Percentiles rank a stretch among this genome's conserved stretches.
phyloP scores from a whole-genome alignment of 2,888 invertebrate species.

The Euphydryas editha region DNA sequence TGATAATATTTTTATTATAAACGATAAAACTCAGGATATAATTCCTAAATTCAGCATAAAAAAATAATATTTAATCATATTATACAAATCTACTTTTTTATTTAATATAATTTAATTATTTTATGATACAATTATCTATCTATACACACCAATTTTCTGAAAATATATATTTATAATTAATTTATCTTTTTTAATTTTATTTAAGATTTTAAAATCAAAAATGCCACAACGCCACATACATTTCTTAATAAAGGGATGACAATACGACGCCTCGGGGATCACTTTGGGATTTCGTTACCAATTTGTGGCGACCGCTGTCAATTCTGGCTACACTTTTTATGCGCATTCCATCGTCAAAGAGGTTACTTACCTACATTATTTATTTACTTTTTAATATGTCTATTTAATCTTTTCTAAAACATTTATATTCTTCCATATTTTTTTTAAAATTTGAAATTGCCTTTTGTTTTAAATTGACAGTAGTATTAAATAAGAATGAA shows the following conservation, averaged over 20 bases:
- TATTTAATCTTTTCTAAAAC: too few species aligned
- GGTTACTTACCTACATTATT: too few species aligned
- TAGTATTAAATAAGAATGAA: background rate
- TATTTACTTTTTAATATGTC: too few species aligned
- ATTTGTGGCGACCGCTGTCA: constrained; percentile 38
- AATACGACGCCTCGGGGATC: constrained; percentile 22
- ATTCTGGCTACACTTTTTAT: constrained; percentile 37
- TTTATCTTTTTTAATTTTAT: background rate
- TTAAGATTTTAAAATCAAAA: background rate
- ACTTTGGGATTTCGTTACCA: constrained; percentile 32
- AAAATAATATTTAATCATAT: too few species aligned
- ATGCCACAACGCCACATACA: constrained; percentile 1
- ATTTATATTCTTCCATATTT: too few species aligned
- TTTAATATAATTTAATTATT: too few species aligned
- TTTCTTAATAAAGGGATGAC: constrained; percentile 21
- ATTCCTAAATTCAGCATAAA: too few species aligned
- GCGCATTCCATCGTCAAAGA: constrained; percentile 11
- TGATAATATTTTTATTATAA: background rate
- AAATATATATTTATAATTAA: background rate
- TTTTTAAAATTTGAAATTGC: too few species aligned
- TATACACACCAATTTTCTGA: background rate
- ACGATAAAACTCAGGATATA: background rate
- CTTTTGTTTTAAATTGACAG: too few species aligned
- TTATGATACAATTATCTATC: too few species aligned
- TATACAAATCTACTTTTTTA: too few species aligned